phyloP scores from a whole-genome alignment of 2,797 vertebrate genomes.

The Salmo trutta region DNA sequence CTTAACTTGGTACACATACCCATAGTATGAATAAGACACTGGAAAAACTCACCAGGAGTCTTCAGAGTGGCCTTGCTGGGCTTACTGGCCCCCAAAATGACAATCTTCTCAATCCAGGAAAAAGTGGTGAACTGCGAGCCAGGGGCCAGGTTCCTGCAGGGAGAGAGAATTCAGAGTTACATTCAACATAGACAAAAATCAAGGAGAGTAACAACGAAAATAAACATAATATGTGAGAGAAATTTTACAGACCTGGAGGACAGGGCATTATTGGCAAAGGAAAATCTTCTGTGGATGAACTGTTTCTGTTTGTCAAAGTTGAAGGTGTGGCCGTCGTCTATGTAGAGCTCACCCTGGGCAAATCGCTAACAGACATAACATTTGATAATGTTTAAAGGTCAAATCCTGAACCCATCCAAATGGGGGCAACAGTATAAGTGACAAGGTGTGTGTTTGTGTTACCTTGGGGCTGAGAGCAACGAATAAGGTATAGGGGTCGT shows the following conservation, averaged over 20 bases:
- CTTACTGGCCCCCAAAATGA: slow-evolving; percentile 82
- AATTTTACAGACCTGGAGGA: slow-evolving; percentile 78
- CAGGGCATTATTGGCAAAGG: slow-evolving; percentile 76
- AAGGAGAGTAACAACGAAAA: not conserved
- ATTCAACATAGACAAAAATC: not conserved
- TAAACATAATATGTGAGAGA: not conserved
- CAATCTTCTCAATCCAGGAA: slow-evolving; percentile 85
- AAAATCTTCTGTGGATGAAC: slow-evolving; percentile 82
- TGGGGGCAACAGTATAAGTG: not conserved
- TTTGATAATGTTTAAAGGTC: not conserved
- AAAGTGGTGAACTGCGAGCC: slow-evolving; percentile 76
- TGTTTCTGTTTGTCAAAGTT: slow-evolving; percentile 78
- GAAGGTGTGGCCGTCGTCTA: slow-evolving; percentile 89
- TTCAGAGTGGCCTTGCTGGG: slow-evolving; percentile 77
- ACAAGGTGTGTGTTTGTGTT: not conserved
- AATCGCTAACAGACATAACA: slow-evolving; percentile 68
- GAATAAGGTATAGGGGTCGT: slow-evolving; percentile 86
- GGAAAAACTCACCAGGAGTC: slow-evolving; percentile 71
- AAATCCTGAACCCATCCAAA: not conserved
- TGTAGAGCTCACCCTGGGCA: slow-evolving; percentile 85
- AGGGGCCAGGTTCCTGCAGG: slow-evolving; percentile 76
- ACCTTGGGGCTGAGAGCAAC: slow-evolving; percentile 85
- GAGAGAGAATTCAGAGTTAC: not conserved
- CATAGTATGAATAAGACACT: not conserved
- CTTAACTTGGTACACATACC: not conserved